Evolutionary conservation across 2,113 vertebrate species (phyloP), one percentile per base, ranked within the genome.

Genomic region (Corythornis cristatus): DNA sequence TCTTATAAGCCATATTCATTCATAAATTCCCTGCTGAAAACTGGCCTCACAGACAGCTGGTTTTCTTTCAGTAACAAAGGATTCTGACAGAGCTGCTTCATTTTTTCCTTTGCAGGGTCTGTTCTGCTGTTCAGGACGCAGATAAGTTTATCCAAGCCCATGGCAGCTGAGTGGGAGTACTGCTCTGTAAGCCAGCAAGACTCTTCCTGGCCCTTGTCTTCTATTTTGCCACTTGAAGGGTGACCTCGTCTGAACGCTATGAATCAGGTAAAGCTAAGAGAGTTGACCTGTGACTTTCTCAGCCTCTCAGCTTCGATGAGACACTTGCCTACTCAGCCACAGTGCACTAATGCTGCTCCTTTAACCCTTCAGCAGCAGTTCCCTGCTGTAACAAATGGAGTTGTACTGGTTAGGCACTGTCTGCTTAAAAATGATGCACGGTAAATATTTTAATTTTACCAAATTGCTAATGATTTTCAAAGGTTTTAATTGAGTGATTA

Each of bases 401-500:
- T 31, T 73, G 35, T 65, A 51, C 68, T 95, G 70, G 26, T 26
- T 73, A 75, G 71, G 37, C 66, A 54, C 72, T 79, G n/a, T 70
- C 90, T 67, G 57, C 71, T 88, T 95, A 60, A 90, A 90, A 88
- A 73, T 57, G 48, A 64, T 1, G 0, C 56, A 85, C 53, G 56
- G 83, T 84, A 94, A 92, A 75, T 95, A 82, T 80, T 76, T 94
- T 66, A 65, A 77, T 71, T n/a, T 57, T 67, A 91, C 45, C 46
- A 86, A 90, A 93, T 20, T 66, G 61, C 25, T 83, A 81, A 74
- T 82, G 70, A 84, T 94, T 95, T 86, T 56, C 71, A 87, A 88
- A 90, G 76, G 31, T 50, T 89, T 89, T 88, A 94, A 89, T 42
- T 80, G 87, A 89, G 86, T 89, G 86, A 91, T 92, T 95, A 85